These are phyloP conservation scores for Phoebastria nigripes DNA, from an alignment of 2,797 vertebrate species.

Conservation along the genomic window DNA sequence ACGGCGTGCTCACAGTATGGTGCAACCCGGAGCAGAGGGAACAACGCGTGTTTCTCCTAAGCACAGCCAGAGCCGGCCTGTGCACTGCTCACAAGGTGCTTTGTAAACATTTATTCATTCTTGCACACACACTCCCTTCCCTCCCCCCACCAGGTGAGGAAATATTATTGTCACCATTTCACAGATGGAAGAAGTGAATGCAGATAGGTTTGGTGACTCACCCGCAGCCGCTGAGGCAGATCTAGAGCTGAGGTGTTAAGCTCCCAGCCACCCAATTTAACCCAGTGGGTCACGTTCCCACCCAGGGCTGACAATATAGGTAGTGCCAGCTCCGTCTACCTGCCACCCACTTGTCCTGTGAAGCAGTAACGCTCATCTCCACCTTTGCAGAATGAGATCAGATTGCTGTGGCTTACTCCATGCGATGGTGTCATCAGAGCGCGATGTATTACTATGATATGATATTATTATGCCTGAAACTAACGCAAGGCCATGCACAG, in stretches of 20 bases:
- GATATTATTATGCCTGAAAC: slow-evolving; percentile 39
- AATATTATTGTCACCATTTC: slow-evolving; percentile 51
- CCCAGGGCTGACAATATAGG: background rate
- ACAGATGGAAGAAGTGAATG: slow-evolving; percentile 60
- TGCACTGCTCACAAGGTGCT: background rate
- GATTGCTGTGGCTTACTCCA: slow-evolving; percentile 16
- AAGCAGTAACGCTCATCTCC: background rate
- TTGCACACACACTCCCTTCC: slow-evolving; percentile 20
- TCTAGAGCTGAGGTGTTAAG: slow-evolving; percentile 17
- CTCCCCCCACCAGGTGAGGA: slow-evolving; percentile 33
- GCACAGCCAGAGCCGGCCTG: background rate
- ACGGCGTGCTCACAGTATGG: background rate
- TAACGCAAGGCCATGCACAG: background rate
- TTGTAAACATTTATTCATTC: slow-evolving; percentile 62
- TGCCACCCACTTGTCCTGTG: slow-evolving; percentile 13
- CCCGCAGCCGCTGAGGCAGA: background rate
- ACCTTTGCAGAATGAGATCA: slow-evolving; percentile 33
- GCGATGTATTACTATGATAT: slow-evolving; percentile 4
- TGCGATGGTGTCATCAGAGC: background rate
- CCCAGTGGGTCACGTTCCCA: slow-evolving; percentile 50
- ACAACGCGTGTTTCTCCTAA: background rate
- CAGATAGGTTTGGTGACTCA: slow-evolving; percentile 53
- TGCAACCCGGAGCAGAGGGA: background rate
- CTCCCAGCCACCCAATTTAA: slow-evolving; percentile 41
- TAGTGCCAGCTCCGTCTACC: background rate